A percentile compares a stretch with the other conserved stretches of the same genome.
phyloP scores from a whole-genome alignment of 2,113 vertebrate species.

The Athene noctua region DNA sequence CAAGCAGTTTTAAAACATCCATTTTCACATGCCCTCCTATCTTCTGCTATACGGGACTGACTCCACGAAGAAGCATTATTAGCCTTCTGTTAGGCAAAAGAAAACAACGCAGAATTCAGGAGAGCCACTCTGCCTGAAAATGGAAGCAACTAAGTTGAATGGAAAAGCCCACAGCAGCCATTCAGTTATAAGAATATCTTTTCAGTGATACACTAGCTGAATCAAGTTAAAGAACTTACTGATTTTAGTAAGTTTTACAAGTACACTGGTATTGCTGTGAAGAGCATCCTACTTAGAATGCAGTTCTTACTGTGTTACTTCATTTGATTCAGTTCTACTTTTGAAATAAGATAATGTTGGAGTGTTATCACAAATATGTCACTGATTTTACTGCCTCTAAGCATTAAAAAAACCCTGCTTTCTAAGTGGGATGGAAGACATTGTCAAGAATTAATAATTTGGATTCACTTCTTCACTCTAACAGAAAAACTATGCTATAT shows the following conservation, averaged over 20 bases:
- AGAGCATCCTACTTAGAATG: neutral
- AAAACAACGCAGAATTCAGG: neutral
- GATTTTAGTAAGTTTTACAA: conserved; percentile 24
- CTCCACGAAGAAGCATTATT: neutral
- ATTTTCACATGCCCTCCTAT: neutral
- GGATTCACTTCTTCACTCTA: neutral
- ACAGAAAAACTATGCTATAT: neutral
- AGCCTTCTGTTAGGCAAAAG: neutral
- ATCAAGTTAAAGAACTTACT: neutral
- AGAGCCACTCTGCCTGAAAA: neutral
- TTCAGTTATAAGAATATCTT: neutral
- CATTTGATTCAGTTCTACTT: neutral
- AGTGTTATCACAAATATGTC: neutral
- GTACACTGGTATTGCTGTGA: neutral
- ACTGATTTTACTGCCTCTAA: neutral
- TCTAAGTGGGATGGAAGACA: neutral
- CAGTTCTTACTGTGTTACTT: neutral
- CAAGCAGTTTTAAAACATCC: neutral
- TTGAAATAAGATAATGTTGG: neutral
- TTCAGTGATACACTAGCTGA: neutral
- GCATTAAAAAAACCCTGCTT: neutral
- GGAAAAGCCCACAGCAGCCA: conserved; percentile 20
- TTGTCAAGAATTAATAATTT: neutral
- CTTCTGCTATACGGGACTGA: neutral
- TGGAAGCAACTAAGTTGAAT: neutral